Base-by-base conservation (phyloP, 2,113 vertebrate species). In the Turdus rufiventris region DNA sequence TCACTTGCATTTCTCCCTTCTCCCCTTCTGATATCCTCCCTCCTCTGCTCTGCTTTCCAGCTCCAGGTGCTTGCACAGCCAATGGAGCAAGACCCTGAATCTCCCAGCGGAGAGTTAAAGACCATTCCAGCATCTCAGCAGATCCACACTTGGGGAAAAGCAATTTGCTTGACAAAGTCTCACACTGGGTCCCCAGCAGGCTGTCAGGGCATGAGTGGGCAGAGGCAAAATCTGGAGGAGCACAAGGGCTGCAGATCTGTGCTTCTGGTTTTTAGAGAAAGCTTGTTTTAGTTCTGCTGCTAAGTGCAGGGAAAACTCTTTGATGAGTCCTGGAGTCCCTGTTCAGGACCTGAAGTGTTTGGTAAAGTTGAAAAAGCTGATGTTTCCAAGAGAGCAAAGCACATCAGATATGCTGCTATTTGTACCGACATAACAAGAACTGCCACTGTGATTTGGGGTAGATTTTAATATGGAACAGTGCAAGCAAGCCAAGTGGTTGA, bases 121-220 rank as follows among this genome's bases (percentile, higher is more conserved):
- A 7, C 16, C 3, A 3, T 23, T 85, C 23, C 24, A 68, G 18
- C 21, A 43, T 58, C 29, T 31, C 54, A 73, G 57, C 28, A 38
- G 62, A 45, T 63, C 58, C 8, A 10, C 4, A 5, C 34, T 40
- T 2, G 6, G 17, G 50, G 65, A 88, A 13, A 68, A 88, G 56
- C 3, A 9, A 34, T 42, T 83, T 51, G 5, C 76, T 72, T 29
- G 33, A 24, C 28, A 54, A 1, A 10, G 40, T 57, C 51, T 71
- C 2, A 24, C 0, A 0, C 40, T 56, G 47, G 9, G 38, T 82
- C 15, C 29, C 21, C 3, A 8, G 51, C 25, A 47, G 56, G 18
- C 36, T 38, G 18, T 1, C 4, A 51, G 65, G 1, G 2, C 1
- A 6, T n/a, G 14, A 31, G 17, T 45, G 31, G 8, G 12, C n/a